A percentile compares a stretch with the other conserved stretches of the same genome.
These are phyloP conservation scores for Drosophila dives DNA, from an alignment of 2,888 invertebrate genomes.

Conservation along the genomic window DNA sequence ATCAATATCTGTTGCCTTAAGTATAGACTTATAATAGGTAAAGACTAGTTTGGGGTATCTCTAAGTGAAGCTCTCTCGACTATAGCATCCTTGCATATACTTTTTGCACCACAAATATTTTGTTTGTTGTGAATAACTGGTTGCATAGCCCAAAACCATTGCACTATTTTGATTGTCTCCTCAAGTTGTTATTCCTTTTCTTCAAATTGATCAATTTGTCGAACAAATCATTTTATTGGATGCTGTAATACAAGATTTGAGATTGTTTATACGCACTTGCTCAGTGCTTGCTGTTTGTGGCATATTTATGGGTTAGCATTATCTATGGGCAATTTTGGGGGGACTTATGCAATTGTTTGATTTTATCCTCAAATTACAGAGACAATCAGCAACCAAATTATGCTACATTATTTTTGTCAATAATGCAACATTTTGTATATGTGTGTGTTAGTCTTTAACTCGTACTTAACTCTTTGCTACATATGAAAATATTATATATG, in stretches of 20 bases:
- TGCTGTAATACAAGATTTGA: neutral
- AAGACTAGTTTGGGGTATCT: neutral
- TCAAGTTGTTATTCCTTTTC: neutral
- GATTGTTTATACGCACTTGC: slow-evolving; percentile 18
- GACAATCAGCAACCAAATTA: slow-evolving; percentile 38
- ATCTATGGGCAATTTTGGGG: slow-evolving; percentile 22
- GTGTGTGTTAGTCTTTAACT: slow-evolving; percentile 1
- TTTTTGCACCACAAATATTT: neutral
- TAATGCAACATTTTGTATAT: slow-evolving; percentile 41
- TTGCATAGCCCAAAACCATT: neutral
- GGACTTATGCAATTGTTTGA: slow-evolving; percentile 43
- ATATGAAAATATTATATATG: slow-evolving; percentile 1
- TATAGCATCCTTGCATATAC: neutral
- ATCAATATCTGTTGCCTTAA: neutral
- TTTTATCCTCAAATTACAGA: slow-evolving; percentile 36
- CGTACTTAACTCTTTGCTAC: slow-evolving; percentile 4
- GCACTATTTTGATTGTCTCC: neutral
- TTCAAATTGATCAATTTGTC: slow-evolving; percentile 2
- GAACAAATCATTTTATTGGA: slow-evolving; percentile 1
- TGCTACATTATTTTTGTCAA: slow-evolving; percentile 35
- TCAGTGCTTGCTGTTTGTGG: neutral
- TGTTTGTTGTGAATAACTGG: neutral
- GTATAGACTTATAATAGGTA: neutral
- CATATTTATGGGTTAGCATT: slow-evolving; percentile 5
- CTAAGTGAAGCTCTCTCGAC: neutral